phyloP scores from a whole-genome alignment of 2,113 vertebrate species.

The Lepus americanus region DNA sequence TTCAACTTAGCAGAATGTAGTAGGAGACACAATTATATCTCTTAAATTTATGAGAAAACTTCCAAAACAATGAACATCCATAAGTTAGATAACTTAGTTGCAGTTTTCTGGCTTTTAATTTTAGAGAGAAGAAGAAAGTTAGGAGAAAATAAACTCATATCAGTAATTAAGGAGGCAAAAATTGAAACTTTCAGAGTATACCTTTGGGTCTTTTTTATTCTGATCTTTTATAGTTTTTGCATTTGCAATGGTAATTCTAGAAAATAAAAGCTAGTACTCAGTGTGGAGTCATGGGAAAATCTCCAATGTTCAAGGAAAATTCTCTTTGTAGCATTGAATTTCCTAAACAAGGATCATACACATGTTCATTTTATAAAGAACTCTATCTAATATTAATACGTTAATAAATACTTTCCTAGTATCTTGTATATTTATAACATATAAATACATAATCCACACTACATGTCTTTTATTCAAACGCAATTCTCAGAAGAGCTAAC shows the following conservation, averaged over 20 bases:
- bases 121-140: conserved; percentile 11
- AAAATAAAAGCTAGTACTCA: conserved; percentile 42
- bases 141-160: conserved; percentile 35
- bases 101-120: conserved; percentile 45
- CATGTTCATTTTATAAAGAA: neutral
- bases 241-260: conserved; percentile 4
- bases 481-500: neutral
- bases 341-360: neutral
- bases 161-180: neutral
- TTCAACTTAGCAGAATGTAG: neutral
- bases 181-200: neutral
- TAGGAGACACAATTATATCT: neutral
- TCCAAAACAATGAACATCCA: neutral
- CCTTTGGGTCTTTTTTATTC: neutral
- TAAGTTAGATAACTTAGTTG: neutral
- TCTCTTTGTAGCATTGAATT: conserved; percentile 36
- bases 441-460: neutral
- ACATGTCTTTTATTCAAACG: neutral
- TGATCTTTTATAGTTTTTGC: neutral
- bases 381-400: neutral
- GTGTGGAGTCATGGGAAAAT: neutral
- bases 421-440: neutral
- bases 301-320: neutral
- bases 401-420: neutral
- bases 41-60: conserved; percentile 28